Evolutionary conservation across 2,888 invertebrate species (phyloP).

Genomic region (Unio pictorum): DNA sequence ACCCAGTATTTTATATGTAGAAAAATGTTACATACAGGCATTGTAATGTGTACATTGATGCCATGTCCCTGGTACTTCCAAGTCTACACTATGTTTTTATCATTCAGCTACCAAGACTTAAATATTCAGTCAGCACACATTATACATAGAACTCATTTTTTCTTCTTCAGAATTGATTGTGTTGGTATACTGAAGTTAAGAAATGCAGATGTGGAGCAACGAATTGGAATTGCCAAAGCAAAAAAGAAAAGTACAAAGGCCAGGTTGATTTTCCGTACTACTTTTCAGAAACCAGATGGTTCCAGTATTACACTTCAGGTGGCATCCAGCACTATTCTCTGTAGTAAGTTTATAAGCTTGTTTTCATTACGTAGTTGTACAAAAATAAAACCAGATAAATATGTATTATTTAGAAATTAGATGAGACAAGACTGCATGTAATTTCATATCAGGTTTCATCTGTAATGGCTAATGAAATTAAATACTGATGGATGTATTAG

Average conservation of each 20-base stretch:
- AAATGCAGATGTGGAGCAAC: conserved; percentile 94
- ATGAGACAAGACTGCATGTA: too few species aligned
- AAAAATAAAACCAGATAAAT: too few species aligned
- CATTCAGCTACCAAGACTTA: too few species aligned
- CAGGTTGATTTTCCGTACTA: conserved; percentile 93
- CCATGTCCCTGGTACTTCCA: neutral
- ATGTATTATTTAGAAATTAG: too few species aligned
- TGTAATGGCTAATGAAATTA: too few species aligned
- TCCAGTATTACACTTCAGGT: conserved; percentile 79
- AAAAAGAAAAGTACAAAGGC: conserved; percentile 97
- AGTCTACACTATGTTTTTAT: conserved; percentile 1
- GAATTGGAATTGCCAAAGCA: conserved; percentile 72
- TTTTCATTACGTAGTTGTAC: too few species aligned
- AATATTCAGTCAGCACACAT: neutral
- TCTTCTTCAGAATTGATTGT: conserved; percentile 84
- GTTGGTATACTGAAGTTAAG: conserved; percentile 91
- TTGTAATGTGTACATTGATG: neutral
- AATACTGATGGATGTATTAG: too few species aligned
- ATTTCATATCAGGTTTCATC: too few species aligned
- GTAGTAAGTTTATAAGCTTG: conserved; percentile 68
- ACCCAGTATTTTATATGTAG: too few species aligned
- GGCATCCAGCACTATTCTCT: conserved; percentile 70
- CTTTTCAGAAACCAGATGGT: conserved; percentile 84
- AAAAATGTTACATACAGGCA: too few species aligned
- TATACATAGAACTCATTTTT: conserved; percentile 11